Conservation (phyloP, 2,113 vertebrate species). For the Xenotilapia flavipinnis region DNA sequence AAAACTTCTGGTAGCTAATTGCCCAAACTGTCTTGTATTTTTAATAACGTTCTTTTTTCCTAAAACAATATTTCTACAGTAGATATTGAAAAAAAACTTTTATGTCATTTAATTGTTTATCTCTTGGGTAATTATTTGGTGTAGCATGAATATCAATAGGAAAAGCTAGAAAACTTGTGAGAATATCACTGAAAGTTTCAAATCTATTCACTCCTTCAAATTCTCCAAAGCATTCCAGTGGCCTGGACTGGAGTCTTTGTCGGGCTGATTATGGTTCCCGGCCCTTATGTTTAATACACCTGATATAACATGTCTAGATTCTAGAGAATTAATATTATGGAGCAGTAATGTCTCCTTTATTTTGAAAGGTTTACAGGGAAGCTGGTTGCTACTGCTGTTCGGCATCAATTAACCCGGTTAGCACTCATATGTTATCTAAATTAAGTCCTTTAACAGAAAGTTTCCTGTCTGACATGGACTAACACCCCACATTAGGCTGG, state of each 20-base stretch:
- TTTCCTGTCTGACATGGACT: neutral
- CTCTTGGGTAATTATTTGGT: neutral
- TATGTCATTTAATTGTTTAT: neutral
- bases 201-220: neutral
- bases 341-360: neutral
- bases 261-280: neutral
- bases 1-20: neutral
- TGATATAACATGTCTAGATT: neutral
- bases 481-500: rapidly evolving
- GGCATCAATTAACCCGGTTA: neutral
- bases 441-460: neutral
- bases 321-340: neutral
- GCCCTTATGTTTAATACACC: neutral
- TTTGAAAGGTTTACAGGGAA: constrained; percentile 4
- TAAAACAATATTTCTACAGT: neutral
- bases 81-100: neutral
- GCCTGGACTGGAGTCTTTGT: neutral
- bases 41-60: neutral
- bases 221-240: neutral
- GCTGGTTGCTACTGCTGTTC: neutral
- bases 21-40: neutral
- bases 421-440: neutral
- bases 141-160: neutral
- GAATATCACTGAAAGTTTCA: neutral
- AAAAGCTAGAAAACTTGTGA: neutral